Evolutionary conservation across 2,797 vertebrate genomes (phyloP), one percentile per base, ranked within the genome.

Genomic region (Semotilus atromaculatus): DNA sequence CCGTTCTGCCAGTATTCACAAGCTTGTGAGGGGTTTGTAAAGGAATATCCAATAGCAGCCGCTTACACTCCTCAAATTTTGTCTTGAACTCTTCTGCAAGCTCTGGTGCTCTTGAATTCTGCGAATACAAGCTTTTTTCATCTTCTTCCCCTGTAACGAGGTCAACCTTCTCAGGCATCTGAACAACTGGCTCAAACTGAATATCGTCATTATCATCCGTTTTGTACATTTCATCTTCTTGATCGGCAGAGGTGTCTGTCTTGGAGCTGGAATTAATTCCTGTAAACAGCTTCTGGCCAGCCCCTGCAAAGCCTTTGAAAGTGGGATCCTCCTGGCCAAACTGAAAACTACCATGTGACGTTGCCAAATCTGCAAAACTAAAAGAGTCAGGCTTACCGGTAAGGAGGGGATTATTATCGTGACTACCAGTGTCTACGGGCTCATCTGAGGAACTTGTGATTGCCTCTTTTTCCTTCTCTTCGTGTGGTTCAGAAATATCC

Each of bases 21-120:
- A 99, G 96, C 89, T 99, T 99, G 91, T 99, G 98, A 5, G 98
- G 98, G 0, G 98, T 99, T 88, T 99, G 98, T 67, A 99, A 91
- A 4, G 97, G 98, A 89, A 99, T 99, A 89, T 99, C 97, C 82
- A 99, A 88, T 1, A 99, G 94, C 2, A 99, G 94, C 81, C 95
- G 94, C 83, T 99, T 98, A 90, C 97, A 99, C 80, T 98, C 97
- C 88, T 99, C 98, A 94, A 99, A 99, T 92, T 96, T 99, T 55
- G 93, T 92, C 89, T 99, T 99, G 91, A 99, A 99, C 85, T 99
- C 98, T 73, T 95, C 95, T 51, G 98, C 98, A 31, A 99, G 94
- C 88, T 99, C 98, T 55, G 95, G 93, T 0, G 91, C n/a, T 98
- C 93, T 99, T 99, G 90, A 99, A 99, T 93, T 99, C 87, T 99